Evolutionary conservation across 2,888 invertebrate species (phyloP).

Genomic region (Drosophila nigricruria): DNA sequence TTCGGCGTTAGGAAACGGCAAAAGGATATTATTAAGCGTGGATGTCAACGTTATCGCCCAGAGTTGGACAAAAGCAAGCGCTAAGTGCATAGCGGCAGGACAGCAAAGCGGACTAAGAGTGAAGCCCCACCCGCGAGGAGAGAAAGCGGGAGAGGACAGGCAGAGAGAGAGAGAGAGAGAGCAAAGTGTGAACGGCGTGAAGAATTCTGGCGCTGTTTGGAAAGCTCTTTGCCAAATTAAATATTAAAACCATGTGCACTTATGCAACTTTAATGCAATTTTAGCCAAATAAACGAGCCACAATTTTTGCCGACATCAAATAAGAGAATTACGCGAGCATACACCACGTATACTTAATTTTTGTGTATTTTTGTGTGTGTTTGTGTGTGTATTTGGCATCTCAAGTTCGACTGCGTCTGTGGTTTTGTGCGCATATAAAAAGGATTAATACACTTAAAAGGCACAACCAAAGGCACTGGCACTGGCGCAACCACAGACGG

Average conservation of each 20-base stretch:
- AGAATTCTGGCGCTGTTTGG: slow-evolving; percentile 49
- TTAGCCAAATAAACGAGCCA: slow-evolving; percentile 71
- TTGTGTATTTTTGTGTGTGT: slow-evolving; percentile 28
- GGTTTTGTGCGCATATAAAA: slow-evolving; percentile 70
- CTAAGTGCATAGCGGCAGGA: slow-evolving; percentile 62
- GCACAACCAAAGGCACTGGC: slow-evolving; percentile 27
- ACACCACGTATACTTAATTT: slow-evolving; percentile 71
- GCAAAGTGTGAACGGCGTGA: not conserved
- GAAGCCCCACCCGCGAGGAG: no score
- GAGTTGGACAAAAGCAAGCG: slow-evolving; percentile 57
- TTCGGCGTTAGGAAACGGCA: slow-evolving; percentile 62
- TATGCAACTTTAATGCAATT: slow-evolving; percentile 83
- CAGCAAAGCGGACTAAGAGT: slow-evolving; percentile 48
- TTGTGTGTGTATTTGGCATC: slow-evolving; percentile 21
- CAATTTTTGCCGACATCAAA: slow-evolving; percentile 64
- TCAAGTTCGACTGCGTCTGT: slow-evolving; percentile 36
- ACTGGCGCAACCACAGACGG: slow-evolving; percentile 16
- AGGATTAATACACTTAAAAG: slow-evolving; percentile 80
- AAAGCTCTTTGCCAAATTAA: slow-evolving; percentile 82
- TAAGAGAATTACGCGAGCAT: slow-evolving; percentile 55
- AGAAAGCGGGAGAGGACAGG: not conserved
- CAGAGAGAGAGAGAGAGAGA: not conserved
- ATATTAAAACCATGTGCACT: slow-evolving; percentile 82
- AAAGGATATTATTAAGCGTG: slow-evolving; percentile 77
- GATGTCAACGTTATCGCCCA: slow-evolving; percentile 78